Evolutionary conservation across 2,797 vertebrate genomes (phyloP).

Genomic region (Phoxinus dragarum): DNA sequence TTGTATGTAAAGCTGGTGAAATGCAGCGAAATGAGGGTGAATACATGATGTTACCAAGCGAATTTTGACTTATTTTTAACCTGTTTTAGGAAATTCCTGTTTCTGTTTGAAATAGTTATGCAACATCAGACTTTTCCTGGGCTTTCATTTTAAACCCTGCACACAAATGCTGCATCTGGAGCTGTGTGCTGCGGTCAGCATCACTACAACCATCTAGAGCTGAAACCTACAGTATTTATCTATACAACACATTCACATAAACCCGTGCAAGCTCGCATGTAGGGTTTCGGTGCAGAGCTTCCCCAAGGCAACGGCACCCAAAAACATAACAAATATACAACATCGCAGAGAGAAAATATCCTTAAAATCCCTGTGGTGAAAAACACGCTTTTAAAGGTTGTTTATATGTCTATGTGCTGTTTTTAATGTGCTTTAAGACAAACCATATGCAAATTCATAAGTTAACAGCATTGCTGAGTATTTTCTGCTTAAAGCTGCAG

Average conservation of each 20-base stretch:
- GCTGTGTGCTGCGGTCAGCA: slow-evolving; percentile 23
- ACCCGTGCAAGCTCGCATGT: neutral
- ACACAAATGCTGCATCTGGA: slow-evolving; percentile 27
- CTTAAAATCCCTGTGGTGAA: no score
- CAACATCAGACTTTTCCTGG: neutral
- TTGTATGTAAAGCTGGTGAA: neutral
- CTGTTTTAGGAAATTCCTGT: neutral
- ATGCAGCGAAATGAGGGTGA: no score
- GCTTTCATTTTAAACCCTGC: slow-evolving; percentile 29
- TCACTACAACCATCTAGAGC: slow-evolving; percentile 14
- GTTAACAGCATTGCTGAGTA: no score
- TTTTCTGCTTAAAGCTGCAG: no score
- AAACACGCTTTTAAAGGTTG: no score
- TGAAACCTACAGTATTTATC: neutral
- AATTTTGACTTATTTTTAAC: no score
- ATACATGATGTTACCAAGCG: no score
- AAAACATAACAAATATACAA: neutral
- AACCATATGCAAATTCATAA: no score
- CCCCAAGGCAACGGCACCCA: neutral
- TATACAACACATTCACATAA: slow-evolving; percentile 2
- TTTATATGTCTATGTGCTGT: no score
- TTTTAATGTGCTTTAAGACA: no score
- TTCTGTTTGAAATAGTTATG: neutral
- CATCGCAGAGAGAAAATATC: neutral
- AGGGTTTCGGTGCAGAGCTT: slow-evolving; percentile 10